Evolutionary conservation across 2,888 invertebrate species (phyloP).

Genomic region (Thera obeliscata): DNA sequence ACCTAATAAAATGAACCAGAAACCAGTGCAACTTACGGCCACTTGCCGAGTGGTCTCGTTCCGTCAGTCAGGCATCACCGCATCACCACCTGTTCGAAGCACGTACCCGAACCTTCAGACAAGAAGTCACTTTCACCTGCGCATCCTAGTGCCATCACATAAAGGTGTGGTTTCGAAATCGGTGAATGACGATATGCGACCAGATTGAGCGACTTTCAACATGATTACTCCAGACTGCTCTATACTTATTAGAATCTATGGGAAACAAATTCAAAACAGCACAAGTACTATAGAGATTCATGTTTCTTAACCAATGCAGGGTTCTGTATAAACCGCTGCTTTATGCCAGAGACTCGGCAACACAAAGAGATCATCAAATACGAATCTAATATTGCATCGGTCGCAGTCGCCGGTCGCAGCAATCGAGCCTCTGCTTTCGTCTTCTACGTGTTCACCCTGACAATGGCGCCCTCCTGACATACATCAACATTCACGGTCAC

Average conservation of each 20-base stretch:
- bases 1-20: conserved; percentile 1
- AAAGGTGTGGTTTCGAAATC: conserved; percentile 13
- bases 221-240: background rate
- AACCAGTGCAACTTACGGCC: conserved; percentile 18
- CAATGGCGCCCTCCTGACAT: conserved; percentile 67
- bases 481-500: conserved; percentile 64
- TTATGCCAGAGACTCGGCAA: background rate
- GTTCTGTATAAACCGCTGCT: background rate
- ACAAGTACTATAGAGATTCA: background rate
- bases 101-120: conserved; percentile 27
- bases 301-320: background rate
- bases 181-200: conserved; percentile 3
- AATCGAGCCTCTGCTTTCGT: conserved; percentile 46
- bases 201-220: background rate
- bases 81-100: conserved; percentile 30
- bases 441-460: conserved; percentile 64
- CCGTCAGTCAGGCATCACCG: conserved; percentile 22
- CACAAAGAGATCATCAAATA: background rate
- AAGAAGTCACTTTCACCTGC: conserved; percentile 41
- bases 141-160: conserved; percentile 35
- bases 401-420: conserved; percentile 18
- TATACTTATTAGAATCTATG: background rate
- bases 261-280: background rate
- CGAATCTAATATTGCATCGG: background rate
- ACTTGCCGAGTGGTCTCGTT: conserved; percentile 32